Evolutionary conservation across 1,140 invertebrate genomes (phyloP).

Genomic region (Chymomyza costata): DNA sequence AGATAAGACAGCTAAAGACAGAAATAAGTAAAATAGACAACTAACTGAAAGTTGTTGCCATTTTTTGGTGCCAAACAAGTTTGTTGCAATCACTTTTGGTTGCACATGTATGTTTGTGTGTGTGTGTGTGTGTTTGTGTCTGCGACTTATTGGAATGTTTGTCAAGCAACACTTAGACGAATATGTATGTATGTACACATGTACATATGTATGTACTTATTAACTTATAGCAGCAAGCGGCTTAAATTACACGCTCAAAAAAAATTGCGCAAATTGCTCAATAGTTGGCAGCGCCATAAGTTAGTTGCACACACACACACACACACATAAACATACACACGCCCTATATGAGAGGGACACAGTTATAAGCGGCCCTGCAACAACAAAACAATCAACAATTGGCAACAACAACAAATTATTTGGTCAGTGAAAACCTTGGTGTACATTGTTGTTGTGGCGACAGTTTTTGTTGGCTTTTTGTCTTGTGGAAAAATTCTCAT

Average conservation of each 20-base stretch:
- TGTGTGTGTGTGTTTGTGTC: slow-evolving; percentile 34
- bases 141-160: slow-evolving; percentile 45
- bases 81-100: slow-evolving; percentile 63
- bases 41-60: slow-evolving; percentile 65
- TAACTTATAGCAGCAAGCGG: background rate
- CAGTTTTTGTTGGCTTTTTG: slow-evolving; percentile 29
- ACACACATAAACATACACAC: no score
- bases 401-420: slow-evolving; percentile 26
- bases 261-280: slow-evolving; percentile 41
- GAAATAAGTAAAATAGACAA: no score
- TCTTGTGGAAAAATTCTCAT: slow-evolving; percentile 48
- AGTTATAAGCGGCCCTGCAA: no score
- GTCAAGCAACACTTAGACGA: slow-evolving; percentile 12
- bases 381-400: slow-evolving; percentile 16
- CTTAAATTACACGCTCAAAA: slow-evolving; percentile 32
- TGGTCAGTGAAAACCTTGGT: slow-evolving; percentile 51
- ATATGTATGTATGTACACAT: slow-evolving; percentile 4
- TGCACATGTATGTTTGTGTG: slow-evolving; percentile 23
- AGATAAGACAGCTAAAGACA: no score
- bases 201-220: background rate
- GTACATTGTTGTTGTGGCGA: slow-evolving; percentile 26
- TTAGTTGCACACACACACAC: slow-evolving; percentile 21
- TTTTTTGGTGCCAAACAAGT: slow-evolving; percentile 58
- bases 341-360: no score
- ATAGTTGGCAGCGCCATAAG: slow-evolving; percentile 6